These are phyloP conservation scores for Paralvinella palmiformis DNA, from an alignment of 1,140 invertebrate genomes.

Conservation along the genomic window DNA sequence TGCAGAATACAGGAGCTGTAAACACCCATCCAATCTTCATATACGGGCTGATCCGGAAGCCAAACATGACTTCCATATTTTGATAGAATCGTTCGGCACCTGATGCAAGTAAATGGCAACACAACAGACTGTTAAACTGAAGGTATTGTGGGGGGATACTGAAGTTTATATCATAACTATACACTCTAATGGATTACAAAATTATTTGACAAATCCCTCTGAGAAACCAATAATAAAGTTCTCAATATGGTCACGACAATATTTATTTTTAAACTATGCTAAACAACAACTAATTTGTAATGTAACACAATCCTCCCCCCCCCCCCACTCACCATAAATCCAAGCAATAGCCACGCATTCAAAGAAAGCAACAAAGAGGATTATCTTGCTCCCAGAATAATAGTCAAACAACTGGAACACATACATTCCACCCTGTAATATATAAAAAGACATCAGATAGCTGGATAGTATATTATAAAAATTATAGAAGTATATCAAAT, in stretches of 20 bases:
- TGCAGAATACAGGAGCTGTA: constrained; percentile 58
- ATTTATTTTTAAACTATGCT: too few species aligned
- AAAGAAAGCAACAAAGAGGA: constrained; percentile 67
- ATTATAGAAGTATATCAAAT: too few species aligned
- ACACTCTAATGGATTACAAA: too few species aligned
- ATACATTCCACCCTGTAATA: constrained; percentile 64
- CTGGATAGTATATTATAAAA: too few species aligned
- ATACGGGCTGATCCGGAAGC: constrained; percentile 54
- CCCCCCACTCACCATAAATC: constrained; percentile 63
- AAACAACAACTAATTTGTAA: too few species aligned
- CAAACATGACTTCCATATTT: constrained; percentile 63
- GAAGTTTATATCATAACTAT: too few species aligned
- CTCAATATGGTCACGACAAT: too few species aligned
- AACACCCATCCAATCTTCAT: constrained; percentile 60
- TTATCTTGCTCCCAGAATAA: constrained; percentile 79
- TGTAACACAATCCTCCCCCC: too few species aligned
- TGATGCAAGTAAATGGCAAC: constrained; percentile 26
- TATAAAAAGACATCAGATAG: neutral
- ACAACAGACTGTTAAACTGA: too few species aligned
- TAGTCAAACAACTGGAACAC: constrained; percentile 78
- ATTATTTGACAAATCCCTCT: too few species aligned
- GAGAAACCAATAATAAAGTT: too few species aligned
- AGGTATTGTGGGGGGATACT: too few species aligned
- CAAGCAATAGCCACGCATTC: constrained; percentile 66
- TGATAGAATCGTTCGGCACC: constrained; percentile 58